Evolutionary conservation across 1,140 invertebrate genomes (phyloP).

Genomic region (Neotoxoptera formosana): DNA sequence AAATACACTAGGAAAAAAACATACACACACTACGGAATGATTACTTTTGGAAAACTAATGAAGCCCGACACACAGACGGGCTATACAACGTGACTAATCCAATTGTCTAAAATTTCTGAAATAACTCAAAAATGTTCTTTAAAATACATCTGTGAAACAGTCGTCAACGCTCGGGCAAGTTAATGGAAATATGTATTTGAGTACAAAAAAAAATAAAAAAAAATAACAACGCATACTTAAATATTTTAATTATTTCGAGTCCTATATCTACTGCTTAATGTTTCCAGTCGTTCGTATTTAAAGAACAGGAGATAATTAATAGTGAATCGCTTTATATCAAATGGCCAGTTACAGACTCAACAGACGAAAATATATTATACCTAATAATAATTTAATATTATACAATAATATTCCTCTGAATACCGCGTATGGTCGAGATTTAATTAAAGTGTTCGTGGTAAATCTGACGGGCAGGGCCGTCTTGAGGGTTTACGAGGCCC

Average conservation of each 20-base stretch:
- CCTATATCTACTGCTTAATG: background rate
- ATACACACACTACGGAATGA: background rate
- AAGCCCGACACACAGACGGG: background rate
- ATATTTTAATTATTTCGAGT: slow-evolving; percentile 4
- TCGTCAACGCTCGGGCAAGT: background rate
- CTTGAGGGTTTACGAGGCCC: too few species aligned
- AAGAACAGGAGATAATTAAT: background rate
- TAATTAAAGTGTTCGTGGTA: too few species aligned
- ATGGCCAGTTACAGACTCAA: background rate
- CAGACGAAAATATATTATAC: background rate
- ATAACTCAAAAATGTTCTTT: slow-evolving; percentile 1
- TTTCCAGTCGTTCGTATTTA: background rate
- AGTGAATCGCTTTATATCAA: background rate
- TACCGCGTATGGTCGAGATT: too few species aligned
- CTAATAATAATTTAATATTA: too few species aligned
- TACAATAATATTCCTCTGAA: too few species aligned
- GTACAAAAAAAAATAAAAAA: background rate
- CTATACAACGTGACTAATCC: slow-evolving; percentile 1
- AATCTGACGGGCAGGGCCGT: too few species aligned
- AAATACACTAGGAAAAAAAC: background rate
- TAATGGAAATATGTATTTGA: background rate
- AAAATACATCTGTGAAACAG: background rate
- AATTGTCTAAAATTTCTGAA: slow-evolving; percentile 6
- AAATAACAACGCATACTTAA: background rate
- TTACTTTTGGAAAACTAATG: slow-evolving; percentile 33